Percentiles rank a stretch among this genome's conserved stretches.
phyloP scores from a whole-genome alignment of 2,888 invertebrate genomes.

The Mesopsocus fuscifrons region DNA sequence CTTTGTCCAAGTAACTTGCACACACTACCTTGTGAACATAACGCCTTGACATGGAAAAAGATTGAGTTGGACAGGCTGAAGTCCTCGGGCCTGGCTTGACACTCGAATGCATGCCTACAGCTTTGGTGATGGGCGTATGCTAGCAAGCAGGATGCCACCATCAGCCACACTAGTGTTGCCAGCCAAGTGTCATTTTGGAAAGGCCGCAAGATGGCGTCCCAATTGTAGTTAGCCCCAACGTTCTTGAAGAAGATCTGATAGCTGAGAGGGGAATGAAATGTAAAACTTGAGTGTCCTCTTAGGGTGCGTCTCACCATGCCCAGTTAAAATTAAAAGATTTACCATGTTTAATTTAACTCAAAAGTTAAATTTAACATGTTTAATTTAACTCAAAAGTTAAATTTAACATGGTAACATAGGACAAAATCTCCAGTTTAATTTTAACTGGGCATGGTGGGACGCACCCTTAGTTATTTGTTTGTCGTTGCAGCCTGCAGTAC shows the following conservation, averaged over 20 bases:
- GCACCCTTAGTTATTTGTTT: too few species aligned
- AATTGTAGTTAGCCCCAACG: background rate
- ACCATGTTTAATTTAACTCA: too few species aligned
- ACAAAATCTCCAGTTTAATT: too few species aligned
- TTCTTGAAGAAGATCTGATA: conserved; percentile 3
- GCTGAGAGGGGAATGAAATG: conserved; percentile 1
- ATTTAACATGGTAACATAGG: too few species aligned
- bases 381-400: too few species aligned
- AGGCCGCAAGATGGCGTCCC: background rate
- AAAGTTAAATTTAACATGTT: too few species aligned
- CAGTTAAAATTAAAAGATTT: too few species aligned
- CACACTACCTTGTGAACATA: conserved; percentile 1
- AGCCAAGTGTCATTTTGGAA: background rate
- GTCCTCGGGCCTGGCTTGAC: background rate
- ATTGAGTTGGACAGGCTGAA: background rate
- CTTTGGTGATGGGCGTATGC: background rate
- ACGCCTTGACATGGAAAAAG: background rate
- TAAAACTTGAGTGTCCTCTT: too few species aligned
- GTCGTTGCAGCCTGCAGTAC: too few species aligned
- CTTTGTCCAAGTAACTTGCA: too few species aligned
- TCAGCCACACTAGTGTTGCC: background rate
- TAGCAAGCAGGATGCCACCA: background rate
- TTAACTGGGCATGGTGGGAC: too few species aligned
- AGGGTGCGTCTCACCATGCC: too few species aligned
- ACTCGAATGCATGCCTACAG: background rate